Base-by-base conservation (phyloP, 2,888 invertebrate species). In the Phortica okadai region DNA sequence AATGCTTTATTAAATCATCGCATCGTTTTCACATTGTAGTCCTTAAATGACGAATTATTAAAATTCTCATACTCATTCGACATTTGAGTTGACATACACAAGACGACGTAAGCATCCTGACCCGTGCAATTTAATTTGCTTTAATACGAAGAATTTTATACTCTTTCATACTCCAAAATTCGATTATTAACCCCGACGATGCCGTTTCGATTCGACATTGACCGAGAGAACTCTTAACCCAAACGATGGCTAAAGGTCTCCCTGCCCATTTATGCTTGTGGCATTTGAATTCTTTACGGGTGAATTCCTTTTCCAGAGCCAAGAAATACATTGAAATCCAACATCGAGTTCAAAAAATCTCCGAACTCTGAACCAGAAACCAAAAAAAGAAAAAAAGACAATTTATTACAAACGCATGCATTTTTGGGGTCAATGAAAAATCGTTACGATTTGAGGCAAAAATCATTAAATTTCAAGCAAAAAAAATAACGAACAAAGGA, bases 401-500 rank as follows among this genome's bases (percentile, higher is more conserved):
- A 54, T 72, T 72, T 58, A 72, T 72, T 33, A 45, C 45, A 69
- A 21, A 21, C 21, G 21, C 21, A 21, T 21, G 21, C 21, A 21
- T 85, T 76, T 76, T 81, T 21, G 62, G 79, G 86, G 83, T 85
- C 87, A 85, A 85, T 85, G 86, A 86, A 87, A 85, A 85, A 84
- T 82, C 86, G 81, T 78, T 84, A 81, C 79, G 80, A 67, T 85
- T 89, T 88, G 83, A 87, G 87, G 88, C 82, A 89, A 88, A 88
- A 87, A 83, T 83, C 83, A 83, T 81, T 82, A 78, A 80, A 85
- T 84, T 87, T 83, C 81, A 82, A 82, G 80, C 81, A 87, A 84
- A 87, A 87, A 87, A 79, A 69, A 74, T 41, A 67, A 42, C 75
- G 59, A 69, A 69, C 74, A 76, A 79, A 74, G 76, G 81, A 80